Base-by-base conservation (phyloP, 2,797 vertebrate genomes). In the Synanceia verrucosa region DNA sequence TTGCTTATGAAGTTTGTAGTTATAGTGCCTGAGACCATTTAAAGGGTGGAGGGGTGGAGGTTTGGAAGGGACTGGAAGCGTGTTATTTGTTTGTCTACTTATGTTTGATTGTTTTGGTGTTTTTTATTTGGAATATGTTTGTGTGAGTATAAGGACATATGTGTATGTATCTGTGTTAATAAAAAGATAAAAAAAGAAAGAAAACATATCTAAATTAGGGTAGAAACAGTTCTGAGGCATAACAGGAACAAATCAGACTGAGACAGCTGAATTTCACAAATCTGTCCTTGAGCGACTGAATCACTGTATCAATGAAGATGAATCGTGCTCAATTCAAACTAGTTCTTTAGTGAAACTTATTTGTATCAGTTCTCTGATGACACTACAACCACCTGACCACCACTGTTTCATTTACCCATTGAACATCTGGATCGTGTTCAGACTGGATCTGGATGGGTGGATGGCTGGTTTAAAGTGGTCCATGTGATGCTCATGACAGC, bases 201-300 rank as follows among this genome's bases (percentile, higher is more conserved):
- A n/a, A n/a, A n/a, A n/a, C n/a, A n/a, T n/a, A n/a, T n/a, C n/a
- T n/a, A n/a, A n/a, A n/a, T 56, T 70, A 70, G 56, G 48, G 48
- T 14, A 39, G 51, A 36, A 19, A 9, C 21, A 43, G 13, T 53
- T 67, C 34, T 41, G 66, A 75, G 51, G 28, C 33, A 58, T 41
- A 64, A 57, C 14, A 23, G 28, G 73, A 80, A 65, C 56, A 23
- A 76, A 23, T 41, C 63, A 55, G 28, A n/a, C 62, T 82, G 78
- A 86, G 43, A 82, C 80, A 80, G 74, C 16, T 47, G 59, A 29
- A 50, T 81, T 48, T 59, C 4, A 70, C 61, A 66, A 68, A 64
- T 66, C 47, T 59, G 48, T 26, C 19, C 39, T 50, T 65, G 52
- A 75, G 59, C 24, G 31, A 55, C 34, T 62, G 52, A 81, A 33